A percentile compares a stretch with the other conserved stretches of the same genome.
These are phyloP conservation scores for Anarhynchus alexandrinus DNA, from an alignment of 2,113 vertebrate genomes.

Conservation along the genomic window DNA sequence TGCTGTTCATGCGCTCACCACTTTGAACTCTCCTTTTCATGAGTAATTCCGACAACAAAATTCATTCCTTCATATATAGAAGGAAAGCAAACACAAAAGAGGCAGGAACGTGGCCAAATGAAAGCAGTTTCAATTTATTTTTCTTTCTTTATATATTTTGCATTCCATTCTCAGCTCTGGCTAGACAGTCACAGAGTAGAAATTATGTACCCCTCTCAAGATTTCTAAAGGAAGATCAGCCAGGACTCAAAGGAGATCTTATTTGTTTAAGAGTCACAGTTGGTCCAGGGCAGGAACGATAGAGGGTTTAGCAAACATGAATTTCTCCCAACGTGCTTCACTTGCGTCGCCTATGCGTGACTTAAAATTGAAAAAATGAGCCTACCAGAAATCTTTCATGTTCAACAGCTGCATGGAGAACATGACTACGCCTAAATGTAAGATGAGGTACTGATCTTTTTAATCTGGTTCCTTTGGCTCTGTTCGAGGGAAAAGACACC, in stretches of 20 bases:
- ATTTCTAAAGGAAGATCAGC: neutral
- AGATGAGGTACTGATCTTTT: neutral
- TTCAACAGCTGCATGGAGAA: neutral
- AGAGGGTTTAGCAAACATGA: neutral
- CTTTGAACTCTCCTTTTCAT: conserved; percentile 17
- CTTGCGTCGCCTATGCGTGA: neutral
- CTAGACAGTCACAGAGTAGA: neutral
- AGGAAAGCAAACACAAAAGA: neutral
- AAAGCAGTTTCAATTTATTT: neutral
- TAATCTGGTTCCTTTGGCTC: neutral
- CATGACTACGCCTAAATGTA: neutral
- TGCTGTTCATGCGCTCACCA: neutral
- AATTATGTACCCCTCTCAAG: neutral
- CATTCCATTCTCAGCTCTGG: neutral
- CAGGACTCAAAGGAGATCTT: neutral
- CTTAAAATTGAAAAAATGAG: neutral
- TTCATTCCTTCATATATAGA: neutral
- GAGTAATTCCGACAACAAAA: neutral
- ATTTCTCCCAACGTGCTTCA: neutral
- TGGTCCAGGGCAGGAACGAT: neutral
- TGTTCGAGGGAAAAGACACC: neutral
- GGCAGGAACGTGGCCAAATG: neutral
- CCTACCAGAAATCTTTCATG: neutral
- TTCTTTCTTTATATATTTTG: neutral
- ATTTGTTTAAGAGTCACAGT: neutral